phyloP scores from a whole-genome alignment of 1,140 invertebrate genomes.

The Eriosoma lanigerum region DNA sequence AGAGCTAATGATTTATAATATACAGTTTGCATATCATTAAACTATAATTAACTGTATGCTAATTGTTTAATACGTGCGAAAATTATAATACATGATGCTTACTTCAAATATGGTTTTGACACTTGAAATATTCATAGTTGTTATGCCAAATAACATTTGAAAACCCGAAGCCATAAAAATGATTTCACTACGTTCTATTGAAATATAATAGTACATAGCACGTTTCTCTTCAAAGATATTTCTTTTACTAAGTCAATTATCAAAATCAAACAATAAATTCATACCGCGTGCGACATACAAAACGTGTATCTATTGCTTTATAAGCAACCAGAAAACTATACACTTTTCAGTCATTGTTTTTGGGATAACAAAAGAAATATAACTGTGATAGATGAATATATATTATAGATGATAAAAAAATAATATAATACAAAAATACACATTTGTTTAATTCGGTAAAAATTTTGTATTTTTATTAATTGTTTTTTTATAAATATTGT shows the following conservation, averaged over 20 bases:
- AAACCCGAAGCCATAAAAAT: constrained; percentile 22
- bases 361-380: constrained; percentile 23
- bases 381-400: background rate
- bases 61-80: background rate
- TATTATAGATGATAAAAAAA: background rate
- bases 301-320: constrained; percentile 30
- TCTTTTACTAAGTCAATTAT: constrained; percentile 35
- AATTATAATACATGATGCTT: background rate
- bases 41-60: background rate
- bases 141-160: background rate
- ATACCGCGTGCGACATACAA: constrained; percentile 27
- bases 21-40: background rate
- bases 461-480: background rate
- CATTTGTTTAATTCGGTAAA: background rate
- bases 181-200: constrained; percentile 32
- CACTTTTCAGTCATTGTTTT: constrained; percentile 10
- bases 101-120: background rate
- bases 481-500: constrained; percentile 27
- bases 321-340: background rate
- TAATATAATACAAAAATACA: background rate
- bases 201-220: background rate
- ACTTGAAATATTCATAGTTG: background rate
- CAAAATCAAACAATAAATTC: constrained; percentile 44
- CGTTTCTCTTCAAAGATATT: constrained; percentile 39
- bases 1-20: background rate